phyloP scores from a whole-genome alignment of 64 coral and sea anemone species.

The Montipora foliosa region DNA sequence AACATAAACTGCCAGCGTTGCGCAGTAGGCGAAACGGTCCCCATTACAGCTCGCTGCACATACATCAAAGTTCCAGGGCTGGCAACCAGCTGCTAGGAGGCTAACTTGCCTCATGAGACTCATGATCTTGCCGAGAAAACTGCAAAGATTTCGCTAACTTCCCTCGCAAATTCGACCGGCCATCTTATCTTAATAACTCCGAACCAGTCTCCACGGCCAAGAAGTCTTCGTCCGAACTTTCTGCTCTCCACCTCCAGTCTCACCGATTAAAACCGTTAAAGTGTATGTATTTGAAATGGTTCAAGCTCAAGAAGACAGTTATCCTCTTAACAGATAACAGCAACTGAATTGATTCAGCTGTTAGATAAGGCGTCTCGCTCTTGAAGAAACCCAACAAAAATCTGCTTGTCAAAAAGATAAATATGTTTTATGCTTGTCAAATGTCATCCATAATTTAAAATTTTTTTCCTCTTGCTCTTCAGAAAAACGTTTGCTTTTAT shows the following conservation, averaged over 20 bases:
- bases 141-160: constrained; percentile 7
- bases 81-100: constrained; percentile 94
- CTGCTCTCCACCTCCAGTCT: neutral
- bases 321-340: neutral
- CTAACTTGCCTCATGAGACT: constrained; percentile 94
- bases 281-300: neutral
- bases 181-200: constrained; percentile 1
- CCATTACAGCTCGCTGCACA: constrained; percentile 85
- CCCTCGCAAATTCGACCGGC: neutral
- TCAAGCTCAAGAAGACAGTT: neutral
- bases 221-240: neutral
- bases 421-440: neutral
- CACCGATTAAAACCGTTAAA: neutral
- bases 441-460: too few relatives aligned
- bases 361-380: neutral
- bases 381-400: neutral
- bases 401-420: neutral
- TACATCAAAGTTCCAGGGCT: constrained; percentile 98
- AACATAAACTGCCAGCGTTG: constrained; percentile 94
- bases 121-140: constrained; percentile 48
- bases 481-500: too few relatives aligned
- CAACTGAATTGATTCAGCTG: constrained; percentile 22
- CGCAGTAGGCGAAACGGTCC: constrained; percentile 93
- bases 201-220: neutral
- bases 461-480: too few relatives aligned